Conservation (phyloP, 1,140 invertebrate species). For the Steinernema feltiae region DNA sequence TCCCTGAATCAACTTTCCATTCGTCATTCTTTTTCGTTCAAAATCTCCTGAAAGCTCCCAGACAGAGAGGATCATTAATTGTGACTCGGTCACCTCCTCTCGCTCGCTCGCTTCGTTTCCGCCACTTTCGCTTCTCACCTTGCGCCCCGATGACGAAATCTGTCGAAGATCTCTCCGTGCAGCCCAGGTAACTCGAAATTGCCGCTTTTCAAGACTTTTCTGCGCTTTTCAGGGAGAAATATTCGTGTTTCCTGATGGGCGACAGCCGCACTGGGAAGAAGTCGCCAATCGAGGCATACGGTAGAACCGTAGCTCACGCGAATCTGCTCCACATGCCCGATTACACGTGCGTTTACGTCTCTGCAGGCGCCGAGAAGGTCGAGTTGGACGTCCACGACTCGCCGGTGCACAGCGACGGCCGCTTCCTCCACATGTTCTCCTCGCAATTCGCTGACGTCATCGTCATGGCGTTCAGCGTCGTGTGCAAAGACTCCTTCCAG, state of each 20-base stretch:
- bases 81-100: neutral
- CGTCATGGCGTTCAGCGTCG: neutral
- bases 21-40: neutral
- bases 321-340: neutral
- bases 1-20: neutral
- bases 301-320: neutral
- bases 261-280: neutral
- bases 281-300: neutral
- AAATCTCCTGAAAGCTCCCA: neutral
- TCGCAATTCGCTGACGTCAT: constrained; percentile 8
- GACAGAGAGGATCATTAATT: neutral
- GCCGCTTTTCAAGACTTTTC: neutral
- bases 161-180: neutral
- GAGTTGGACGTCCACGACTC: constrained; percentile 3
- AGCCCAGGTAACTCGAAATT: neutral
- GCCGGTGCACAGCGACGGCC: neutral
- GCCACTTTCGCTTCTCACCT: neutral
- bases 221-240: neutral
- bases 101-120: neutral
- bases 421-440: neutral
- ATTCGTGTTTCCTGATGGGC: neutral
- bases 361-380: neutral
- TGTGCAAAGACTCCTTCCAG: neutral
- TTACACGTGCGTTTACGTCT: neutral
- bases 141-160: neutral